Evolutionary conservation across 2,888 invertebrate species (phyloP).

Genomic region (Byasa hedistus): DNA sequence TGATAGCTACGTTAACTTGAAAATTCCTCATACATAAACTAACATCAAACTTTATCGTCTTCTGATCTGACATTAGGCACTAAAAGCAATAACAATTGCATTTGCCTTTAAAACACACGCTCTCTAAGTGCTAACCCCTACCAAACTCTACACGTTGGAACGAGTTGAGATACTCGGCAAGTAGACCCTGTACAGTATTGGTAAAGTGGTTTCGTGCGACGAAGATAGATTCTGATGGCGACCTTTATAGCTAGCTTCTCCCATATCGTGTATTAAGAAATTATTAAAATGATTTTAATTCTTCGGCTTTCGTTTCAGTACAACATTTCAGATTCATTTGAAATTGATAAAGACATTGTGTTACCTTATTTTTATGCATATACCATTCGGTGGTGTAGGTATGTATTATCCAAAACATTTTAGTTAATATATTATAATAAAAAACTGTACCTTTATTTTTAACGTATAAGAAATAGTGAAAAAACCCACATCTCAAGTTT

Average conservation of each 20-base stretch:
- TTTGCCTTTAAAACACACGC: constrained; percentile 59
- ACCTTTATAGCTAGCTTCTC: constrained; percentile 55
- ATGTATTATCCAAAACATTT: no score
- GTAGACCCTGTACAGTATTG: constrained; percentile 51
- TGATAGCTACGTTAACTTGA: constrained; percentile 31
- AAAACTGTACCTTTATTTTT: no score
- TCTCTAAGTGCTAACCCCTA: constrained; percentile 61
- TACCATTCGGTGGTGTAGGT: no score
- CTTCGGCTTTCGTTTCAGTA: no score
- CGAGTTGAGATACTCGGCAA: constrained; percentile 60
- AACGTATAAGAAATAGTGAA: no score
- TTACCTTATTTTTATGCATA: no score
- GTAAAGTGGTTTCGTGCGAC: constrained; percentile 59
- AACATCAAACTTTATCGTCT: constrained; percentile 59
- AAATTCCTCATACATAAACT: constrained; percentile 49
- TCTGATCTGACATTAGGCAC: constrained; percentile 52
- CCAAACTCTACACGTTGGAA: constrained; percentile 55
- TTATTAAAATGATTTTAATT: no score
- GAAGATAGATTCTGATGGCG: constrained; percentile 59
- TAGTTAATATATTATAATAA: no score
- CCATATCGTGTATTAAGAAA: no score
- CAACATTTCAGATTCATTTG: no score
- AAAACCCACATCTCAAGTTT: no score
- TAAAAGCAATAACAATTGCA: constrained; percentile 65
- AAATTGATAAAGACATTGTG: no score